Evolutionary conservation across 1,140 invertebrate species (phyloP).

Genomic region (Drosophila sucinea): DNA sequence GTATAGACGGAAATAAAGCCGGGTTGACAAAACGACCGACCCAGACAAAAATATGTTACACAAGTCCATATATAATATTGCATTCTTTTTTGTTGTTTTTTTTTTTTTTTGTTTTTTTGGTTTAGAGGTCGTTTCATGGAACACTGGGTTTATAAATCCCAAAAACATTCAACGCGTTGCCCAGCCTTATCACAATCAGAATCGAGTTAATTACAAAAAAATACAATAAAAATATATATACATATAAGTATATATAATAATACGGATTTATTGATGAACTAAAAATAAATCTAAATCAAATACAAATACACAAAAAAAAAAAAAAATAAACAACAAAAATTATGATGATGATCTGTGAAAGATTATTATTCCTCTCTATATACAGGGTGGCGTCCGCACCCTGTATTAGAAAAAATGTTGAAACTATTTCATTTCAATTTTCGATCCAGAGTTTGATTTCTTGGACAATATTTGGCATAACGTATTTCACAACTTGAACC

Average conservation of each 20-base stretch:
- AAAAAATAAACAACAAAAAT: not conserved
- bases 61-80: constrained; percentile 34
- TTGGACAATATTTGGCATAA: constrained; percentile 84
- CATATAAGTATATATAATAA: constrained; percentile 1
- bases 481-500: constrained; percentile 87
- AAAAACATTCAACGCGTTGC: constrained; percentile 29
- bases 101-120: constrained; percentile 1
- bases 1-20: constrained; percentile 5
- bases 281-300: constrained; percentile 10
- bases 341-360: constrained; percentile 6
- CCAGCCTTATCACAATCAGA: constrained; percentile 36
- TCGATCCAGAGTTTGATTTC: constrained; percentile 37
- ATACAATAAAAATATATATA: constrained; percentile 26
- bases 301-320: constrained; percentile 11
- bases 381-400: no score
- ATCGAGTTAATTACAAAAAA: constrained; percentile 38
- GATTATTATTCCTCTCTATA: not conserved
- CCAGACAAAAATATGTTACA: constrained; percentile 39
- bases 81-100: constrained; percentile 2
- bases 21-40: constrained; percentile 26
- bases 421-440: not conserved
- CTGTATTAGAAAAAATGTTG: no score
- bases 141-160: constrained; percentile 51
- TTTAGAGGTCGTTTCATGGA: constrained; percentile 77
- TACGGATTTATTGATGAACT: constrained; percentile 43